These are phyloP conservation scores for Melanotaenia pygmaea DNA, from an alignment of 2,797 vertebrate genomes.

Conservation along the genomic window DNA sequence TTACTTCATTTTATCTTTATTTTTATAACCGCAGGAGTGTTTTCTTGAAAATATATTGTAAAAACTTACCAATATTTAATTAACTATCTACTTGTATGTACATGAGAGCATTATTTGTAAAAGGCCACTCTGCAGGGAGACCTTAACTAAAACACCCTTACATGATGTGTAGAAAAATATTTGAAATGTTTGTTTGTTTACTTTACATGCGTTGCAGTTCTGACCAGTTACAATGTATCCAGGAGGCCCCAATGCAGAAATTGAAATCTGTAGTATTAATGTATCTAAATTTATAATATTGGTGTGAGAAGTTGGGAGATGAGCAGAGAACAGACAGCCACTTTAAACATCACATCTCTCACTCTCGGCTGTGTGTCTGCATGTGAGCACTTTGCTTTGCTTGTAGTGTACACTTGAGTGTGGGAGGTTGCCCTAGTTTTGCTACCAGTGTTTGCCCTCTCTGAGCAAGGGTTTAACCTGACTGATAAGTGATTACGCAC, in stretches of 20 bases:
- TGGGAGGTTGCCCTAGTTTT: conserved; percentile 70
- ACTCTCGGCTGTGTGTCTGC: conserved; percentile 19
- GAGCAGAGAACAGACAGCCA: conserved; percentile 38
- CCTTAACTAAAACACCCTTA: not conserved
- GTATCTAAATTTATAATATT: conserved; percentile 34
- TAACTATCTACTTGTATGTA: not conserved
- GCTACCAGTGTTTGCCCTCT: conserved; percentile 67
- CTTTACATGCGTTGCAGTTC: not conserved
- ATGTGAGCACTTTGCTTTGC: conserved; percentile 41
- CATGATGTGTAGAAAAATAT: not conserved
- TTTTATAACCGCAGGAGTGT: not conserved
- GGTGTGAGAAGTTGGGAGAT: conserved; percentile 23
- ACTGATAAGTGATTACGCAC: conserved; percentile 72
- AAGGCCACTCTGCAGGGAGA: not conserved
- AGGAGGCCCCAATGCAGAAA: not conserved
- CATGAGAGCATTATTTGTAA: not conserved
- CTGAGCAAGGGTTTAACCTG: conserved; percentile 66
- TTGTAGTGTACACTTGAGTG: conserved; percentile 57
- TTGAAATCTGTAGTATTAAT: conserved; percentile 11
- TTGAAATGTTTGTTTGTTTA: not conserved
- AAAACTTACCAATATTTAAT: not conserved
- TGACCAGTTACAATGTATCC: not conserved
- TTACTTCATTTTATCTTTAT: conserved; percentile 3
- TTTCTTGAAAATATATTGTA: not conserved
- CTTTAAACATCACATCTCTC: conserved; percentile 49